A percentile compares a stretch with the other conserved stretches of the same genome.
These are phyloP conservation scores for Atherinosoma microstoma DNA, from an alignment of 2,797 vertebrate genomes.

Conservation along the genomic window DNA sequence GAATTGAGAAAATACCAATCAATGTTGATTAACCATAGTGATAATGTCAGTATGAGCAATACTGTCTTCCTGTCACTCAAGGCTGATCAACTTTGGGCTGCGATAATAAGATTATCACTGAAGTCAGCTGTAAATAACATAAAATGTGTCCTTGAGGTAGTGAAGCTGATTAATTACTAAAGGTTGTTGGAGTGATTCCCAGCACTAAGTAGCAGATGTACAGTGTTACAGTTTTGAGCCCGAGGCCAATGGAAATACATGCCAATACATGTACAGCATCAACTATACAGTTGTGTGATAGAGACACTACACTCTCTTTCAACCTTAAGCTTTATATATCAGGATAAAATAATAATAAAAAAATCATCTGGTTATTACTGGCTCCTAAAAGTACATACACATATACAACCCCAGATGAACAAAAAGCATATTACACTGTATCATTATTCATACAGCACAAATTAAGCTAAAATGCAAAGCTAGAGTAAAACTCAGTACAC, in stretches of 20 bases:
- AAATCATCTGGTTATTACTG: not conserved
- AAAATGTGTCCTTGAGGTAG: slow-evolving; percentile 65
- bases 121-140: slow-evolving; percentile 64
- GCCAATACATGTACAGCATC: slow-evolving; percentile 27
- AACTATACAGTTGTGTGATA: not conserved
- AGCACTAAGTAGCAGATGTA: slow-evolving; percentile 42
- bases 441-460: too few relatives aligned
- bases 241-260: slow-evolving; percentile 26
- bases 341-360: not conserved
- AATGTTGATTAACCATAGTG: slow-evolving; percentile 57
- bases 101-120: slow-evolving; percentile 69
- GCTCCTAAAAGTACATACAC: not conserved
- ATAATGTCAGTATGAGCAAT: slow-evolving; percentile 50
- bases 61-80: slow-evolving; percentile 68
- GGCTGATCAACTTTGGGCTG: slow-evolving; percentile 61
- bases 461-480: too few relatives aligned
- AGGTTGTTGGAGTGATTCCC: slow-evolving; percentile 61
- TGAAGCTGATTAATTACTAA: slow-evolving; percentile 68
- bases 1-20: slow-evolving; percentile 57
- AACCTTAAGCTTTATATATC: not conserved
- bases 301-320: not conserved
- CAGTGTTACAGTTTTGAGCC: slow-evolving; percentile 40
- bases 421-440: not conserved
- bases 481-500: not conserved
- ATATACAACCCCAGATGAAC: not conserved